A percentile compares a stretch with the other conserved stretches of the same genome.
phyloP scores from a whole-genome alignment of 2,113 vertebrate species.

The Onychostoma macrolepis region DNA sequence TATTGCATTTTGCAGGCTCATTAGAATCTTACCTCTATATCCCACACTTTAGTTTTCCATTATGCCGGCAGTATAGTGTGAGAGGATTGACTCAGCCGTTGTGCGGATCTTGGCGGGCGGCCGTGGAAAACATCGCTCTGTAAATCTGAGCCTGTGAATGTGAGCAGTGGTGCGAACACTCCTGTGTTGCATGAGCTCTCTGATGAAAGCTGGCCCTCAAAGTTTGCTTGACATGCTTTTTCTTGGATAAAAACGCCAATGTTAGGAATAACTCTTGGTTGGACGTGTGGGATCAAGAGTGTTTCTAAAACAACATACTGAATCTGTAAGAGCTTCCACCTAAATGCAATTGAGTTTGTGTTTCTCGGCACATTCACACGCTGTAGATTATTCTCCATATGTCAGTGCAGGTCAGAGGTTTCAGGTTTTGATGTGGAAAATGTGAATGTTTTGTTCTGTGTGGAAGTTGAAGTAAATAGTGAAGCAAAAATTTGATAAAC shows the following conservation, averaged over 20 bases:
- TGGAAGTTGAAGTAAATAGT: not conserved
- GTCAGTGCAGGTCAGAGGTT: not conserved
- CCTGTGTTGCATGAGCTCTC: not conserved
- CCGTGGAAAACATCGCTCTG: conserved; percentile 54
- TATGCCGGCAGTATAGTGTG: conserved; percentile 15
- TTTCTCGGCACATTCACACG: not conserved
- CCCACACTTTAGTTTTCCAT: conserved; percentile 8
- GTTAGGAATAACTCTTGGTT: not conserved
- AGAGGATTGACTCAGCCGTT: not conserved
- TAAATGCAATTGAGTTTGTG: not conserved
- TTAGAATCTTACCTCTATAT: not conserved
- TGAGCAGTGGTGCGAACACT: not conserved
- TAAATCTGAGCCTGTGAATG: conserved; percentile 53
- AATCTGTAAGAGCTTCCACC: not conserved
- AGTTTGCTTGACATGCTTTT: not conserved
- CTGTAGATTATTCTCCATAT: not conserved
- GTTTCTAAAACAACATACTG: not conserved
- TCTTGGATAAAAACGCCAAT: not conserved
- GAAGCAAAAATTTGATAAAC: not conserved
- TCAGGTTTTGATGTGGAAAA: not conserved
- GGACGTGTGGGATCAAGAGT: not conserved
- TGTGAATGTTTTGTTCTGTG: not conserved
- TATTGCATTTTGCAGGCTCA: not conserved
- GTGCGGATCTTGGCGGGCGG: conserved; percentile 53
- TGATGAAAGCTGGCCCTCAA: not conserved